Conservation (phyloP, 2,797 vertebrate species). For the Melanotaenia maccullochi region DNA sequence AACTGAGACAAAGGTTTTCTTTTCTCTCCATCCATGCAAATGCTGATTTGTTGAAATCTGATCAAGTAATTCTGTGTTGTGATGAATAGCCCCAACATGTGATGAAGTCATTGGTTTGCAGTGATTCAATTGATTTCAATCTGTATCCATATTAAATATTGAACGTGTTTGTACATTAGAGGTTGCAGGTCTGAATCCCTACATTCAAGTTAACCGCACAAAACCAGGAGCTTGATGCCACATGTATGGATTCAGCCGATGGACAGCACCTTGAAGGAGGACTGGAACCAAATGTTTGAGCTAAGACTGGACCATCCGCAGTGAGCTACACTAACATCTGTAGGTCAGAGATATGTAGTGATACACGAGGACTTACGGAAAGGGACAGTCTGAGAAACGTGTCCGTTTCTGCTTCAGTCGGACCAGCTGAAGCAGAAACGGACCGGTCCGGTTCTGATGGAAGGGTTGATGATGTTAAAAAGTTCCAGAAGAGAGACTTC, state of each 20-base stretch:
- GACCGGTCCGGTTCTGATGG: constrained; percentile 12
- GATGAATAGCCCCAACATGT: constrained; percentile 42
- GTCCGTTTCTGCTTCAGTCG: constrained; percentile 24
- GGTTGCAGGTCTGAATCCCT: constrained; percentile 68
- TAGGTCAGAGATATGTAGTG: constrained; percentile 50
- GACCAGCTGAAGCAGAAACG: constrained; percentile 26
- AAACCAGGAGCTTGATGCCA: constrained; percentile 48
- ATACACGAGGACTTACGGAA: constrained; percentile 46
- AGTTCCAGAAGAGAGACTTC: constrained; percentile 17
- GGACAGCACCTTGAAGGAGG: constrained; percentile 77
- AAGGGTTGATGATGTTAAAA: constrained; percentile 22
- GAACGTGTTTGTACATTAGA: constrained; percentile 59
- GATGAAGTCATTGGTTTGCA: constrained; percentile 50
- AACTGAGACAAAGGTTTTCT: constrained; percentile 62
- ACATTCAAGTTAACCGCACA: constrained; percentile 71
- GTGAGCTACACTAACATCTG: constrained; percentile 38
- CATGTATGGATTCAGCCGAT: constrained; percentile 66
- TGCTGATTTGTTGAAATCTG: constrained; percentile 63
- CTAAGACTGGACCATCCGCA: constrained; percentile 47
- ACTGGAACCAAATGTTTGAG: constrained; percentile 50
- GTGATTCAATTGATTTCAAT: constrained; percentile 37
- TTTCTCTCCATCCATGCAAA: constrained; percentile 77
- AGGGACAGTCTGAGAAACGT: constrained; percentile 7
- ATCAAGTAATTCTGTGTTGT: constrained; percentile 52
- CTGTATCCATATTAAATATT: constrained; percentile 44